phyloP scores from a whole-genome alignment of 1,140 invertebrate species.

The Tribolium madens region DNA sequence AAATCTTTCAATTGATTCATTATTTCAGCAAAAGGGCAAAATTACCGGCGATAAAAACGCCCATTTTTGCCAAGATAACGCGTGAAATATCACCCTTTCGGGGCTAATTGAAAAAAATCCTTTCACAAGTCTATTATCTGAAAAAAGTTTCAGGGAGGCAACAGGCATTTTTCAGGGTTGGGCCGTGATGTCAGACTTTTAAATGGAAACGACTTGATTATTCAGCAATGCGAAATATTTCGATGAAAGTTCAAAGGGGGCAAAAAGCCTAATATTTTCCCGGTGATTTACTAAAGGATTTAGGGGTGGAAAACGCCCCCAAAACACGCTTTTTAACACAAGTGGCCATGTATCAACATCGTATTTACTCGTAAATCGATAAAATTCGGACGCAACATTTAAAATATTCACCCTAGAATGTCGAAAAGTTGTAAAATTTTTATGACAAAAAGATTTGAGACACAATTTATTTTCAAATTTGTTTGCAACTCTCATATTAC shows the following conservation, averaged over 20 bases:
- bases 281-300: background rate
- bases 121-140: background rate
- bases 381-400: background rate
- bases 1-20: background rate
- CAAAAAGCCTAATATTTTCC: background rate
- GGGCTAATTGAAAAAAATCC: conserved; percentile 1
- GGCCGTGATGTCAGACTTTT: background rate
- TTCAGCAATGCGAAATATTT: no score
- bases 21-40: background rate
- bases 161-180: conserved; percentile 13
- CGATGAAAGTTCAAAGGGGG: no score
- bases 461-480: background rate
- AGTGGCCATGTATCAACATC: background rate
- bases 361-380: background rate
- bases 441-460: background rate
- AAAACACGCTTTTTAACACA: background rate
- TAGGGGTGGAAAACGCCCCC: background rate
- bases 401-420: background rate
- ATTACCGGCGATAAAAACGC: background rate
- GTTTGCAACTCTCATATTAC: background rate
- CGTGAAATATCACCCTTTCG: background rate
- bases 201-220: no score
- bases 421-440: background rate
- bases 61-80: conserved; percentile 2
- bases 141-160: background rate